A percentile compares a stretch with the other conserved stretches of the same genome.
phyloP scores from a whole-genome alignment of 2,888 invertebrate genomes.

The Oligia latruncula region DNA sequence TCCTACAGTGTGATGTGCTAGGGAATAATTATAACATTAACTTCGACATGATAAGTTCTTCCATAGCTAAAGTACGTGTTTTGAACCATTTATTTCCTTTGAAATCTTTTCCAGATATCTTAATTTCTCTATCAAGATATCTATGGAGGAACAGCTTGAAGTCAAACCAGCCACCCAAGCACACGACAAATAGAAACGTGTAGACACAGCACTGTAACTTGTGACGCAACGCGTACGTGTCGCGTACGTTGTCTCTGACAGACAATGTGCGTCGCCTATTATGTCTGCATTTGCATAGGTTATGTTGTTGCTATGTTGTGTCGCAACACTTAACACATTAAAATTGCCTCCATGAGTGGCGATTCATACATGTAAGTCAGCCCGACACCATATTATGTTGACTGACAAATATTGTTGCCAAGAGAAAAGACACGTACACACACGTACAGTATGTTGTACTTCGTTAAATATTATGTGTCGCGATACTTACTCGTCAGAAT shows the following conservation, averaged over 20 bases:
- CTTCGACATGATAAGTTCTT: not conserved
- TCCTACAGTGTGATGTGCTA: not conserved
- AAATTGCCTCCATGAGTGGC: not conserved
- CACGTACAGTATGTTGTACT: not conserved
- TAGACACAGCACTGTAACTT: not conserved
- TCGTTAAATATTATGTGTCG: not conserved
- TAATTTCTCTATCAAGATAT: not conserved
- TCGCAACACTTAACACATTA: not conserved
- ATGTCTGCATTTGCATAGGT: conserved; percentile 42
- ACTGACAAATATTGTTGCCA: too few species aligned
- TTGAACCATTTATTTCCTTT: not conserved
- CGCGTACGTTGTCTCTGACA: conserved; percentile 26
- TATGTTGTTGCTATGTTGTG: conserved; percentile 23
- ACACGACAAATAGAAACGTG: conserved; percentile 23
- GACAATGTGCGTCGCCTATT: conserved; percentile 21
- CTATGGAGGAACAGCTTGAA: not conserved
- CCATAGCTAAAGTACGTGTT: too few species aligned
- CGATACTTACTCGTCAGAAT: not conserved
- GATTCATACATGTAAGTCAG: not conserved
- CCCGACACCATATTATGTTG: not conserved
- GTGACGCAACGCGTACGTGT: conserved; percentile 39
- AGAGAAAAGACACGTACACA: not conserved
- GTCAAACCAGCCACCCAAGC: not conserved
- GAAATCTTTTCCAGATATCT: not conserved
- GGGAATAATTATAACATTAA: not conserved